Evolutionary conservation across 2,888 invertebrate species (phyloP).

Genomic region (Xestia xanthographa): DNA sequence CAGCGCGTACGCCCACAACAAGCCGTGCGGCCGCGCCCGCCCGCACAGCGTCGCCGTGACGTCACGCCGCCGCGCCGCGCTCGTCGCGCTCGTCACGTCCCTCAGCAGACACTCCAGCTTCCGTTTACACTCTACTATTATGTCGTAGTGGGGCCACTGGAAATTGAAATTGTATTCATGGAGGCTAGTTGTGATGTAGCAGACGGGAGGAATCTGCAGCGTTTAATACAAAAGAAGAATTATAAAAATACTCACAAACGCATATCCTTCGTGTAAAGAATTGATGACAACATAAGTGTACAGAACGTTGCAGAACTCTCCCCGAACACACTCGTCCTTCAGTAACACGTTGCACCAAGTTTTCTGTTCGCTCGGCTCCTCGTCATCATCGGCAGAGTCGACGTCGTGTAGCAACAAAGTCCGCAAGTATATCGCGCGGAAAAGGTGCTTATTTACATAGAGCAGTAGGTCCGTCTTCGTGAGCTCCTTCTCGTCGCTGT

Average conservation of each 20-base stretch:
- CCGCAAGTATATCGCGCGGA: slow-evolving; percentile 72
- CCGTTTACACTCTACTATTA: slow-evolving; percentile 69
- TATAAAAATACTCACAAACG: slow-evolving; percentile 77
- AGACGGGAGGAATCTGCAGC: not conserved
- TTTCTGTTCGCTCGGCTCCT: slow-evolving; percentile 46
- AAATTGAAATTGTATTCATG: not conserved
- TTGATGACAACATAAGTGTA: slow-evolving; percentile 73
- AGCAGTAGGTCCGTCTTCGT: slow-evolving; percentile 65
- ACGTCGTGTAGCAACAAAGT: slow-evolving; percentile 66
- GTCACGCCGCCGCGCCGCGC: too few species aligned
- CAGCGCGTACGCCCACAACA: slow-evolving; percentile 75
- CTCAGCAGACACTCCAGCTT: slow-evolving; percentile 66
- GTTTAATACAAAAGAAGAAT: not conserved
- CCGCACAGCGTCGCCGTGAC: slow-evolving; percentile 23
- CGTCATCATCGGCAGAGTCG: slow-evolving; percentile 52
- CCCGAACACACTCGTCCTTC: slow-evolving; percentile 60
- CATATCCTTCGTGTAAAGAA: slow-evolving; percentile 77
- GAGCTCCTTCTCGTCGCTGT: slow-evolving; percentile 58
- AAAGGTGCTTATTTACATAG: slow-evolving; percentile 67
- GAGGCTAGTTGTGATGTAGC: not conserved
- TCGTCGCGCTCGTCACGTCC: slow-evolving; percentile 63
- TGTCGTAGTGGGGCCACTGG: slow-evolving; percentile 78
- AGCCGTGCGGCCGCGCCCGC: slow-evolving; percentile 68
- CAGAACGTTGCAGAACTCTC: slow-evolving; percentile 68
- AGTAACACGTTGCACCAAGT: slow-evolving; percentile 69